Conservation (phyloP, 2,888 invertebrate genomes). For the Lordiphosa andalusiaca region DNA sequence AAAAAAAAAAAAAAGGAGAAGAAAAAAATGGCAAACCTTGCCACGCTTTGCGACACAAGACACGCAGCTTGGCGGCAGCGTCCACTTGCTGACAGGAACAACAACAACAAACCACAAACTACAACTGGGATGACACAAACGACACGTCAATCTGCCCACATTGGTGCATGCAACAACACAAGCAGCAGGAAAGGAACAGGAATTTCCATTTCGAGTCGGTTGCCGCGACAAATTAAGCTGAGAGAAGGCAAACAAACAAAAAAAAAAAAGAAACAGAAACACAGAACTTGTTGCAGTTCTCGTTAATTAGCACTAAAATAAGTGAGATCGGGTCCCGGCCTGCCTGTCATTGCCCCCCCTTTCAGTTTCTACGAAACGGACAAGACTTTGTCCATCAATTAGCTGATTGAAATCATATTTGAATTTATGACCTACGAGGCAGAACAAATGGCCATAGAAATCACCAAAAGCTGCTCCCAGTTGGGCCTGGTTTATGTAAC, state of each 20-base stretch:
- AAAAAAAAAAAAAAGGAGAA: constrained; percentile 32
- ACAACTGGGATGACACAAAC: constrained; percentile 61
- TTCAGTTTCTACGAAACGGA: constrained; percentile 64
- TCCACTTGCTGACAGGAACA: constrained; percentile 54
- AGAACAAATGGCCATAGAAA: constrained; percentile 55
- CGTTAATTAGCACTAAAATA: constrained; percentile 68
- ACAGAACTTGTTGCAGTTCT: constrained; percentile 60
- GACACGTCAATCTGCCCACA: constrained; percentile 74
- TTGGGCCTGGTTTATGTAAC: constrained; percentile 62
- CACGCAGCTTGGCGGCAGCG: constrained; percentile 22
- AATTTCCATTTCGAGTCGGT: constrained; percentile 61
- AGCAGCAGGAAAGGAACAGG: constrained; percentile 42
- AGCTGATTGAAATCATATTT: constrained; percentile 64
- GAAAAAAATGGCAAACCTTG: constrained; percentile 30
- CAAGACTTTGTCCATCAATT: constrained; percentile 53
- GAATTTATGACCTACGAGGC: constrained; percentile 54
- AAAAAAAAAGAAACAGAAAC: no score
- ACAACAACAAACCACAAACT: constrained; percentile 6
- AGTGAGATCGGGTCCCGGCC: constrained; percentile 29
- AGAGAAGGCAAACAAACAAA: constrained; percentile 38
- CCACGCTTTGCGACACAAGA: constrained; percentile 44
- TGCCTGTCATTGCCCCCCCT: constrained; percentile 28
- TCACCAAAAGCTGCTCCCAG: constrained; percentile 37
- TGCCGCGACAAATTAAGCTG: constrained; percentile 69
- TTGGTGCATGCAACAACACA: constrained; percentile 46